Conservation (phyloP, 2,113 vertebrate genomes). For the Dasypus novemcinctus region DNA sequence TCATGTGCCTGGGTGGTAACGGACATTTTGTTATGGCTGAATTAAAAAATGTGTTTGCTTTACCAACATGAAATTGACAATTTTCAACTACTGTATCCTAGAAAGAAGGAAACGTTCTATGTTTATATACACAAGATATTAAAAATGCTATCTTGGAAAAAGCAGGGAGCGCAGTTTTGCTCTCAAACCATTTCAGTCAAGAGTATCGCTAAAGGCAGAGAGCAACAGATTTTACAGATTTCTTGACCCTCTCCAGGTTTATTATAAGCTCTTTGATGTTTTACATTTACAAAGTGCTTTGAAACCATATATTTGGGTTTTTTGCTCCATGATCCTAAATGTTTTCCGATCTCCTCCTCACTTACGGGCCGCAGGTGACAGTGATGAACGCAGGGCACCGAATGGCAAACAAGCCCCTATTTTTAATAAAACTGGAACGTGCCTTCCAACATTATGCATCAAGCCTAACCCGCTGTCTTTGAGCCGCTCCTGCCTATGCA, state of each 20-base stretch:
- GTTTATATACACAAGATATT: not conserved
- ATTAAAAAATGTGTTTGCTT: not conserved
- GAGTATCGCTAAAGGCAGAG: not conserved
- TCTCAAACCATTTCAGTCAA: not conserved
- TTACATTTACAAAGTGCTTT: not conserved
- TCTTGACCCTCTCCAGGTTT: not conserved
- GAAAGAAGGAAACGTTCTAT: not conserved
- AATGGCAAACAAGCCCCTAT: not conserved
- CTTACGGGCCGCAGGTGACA: not conserved
- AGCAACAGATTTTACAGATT: not conserved
- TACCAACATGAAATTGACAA: slow-evolving; percentile 2
- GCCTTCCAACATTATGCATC: not conserved
- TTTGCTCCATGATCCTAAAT: slow-evolving; percentile 3
- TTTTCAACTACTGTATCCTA: not conserved
- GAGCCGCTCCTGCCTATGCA: slow-evolving; percentile 50
- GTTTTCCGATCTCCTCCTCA: not conserved
- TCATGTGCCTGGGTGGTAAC: not conserved
- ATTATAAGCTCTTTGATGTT: slow-evolving; percentile 27
- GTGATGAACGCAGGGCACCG: not conserved
- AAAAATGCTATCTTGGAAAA: not conserved
- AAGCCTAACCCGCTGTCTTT: slow-evolving; percentile 30
- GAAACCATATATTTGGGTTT: not conserved
- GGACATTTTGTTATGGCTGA: not conserved
- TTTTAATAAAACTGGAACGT: not conserved
- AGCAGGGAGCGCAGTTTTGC: not conserved